Conservation (phyloP, 2,888 invertebrate genomes). For the Biston betularia region DNA sequence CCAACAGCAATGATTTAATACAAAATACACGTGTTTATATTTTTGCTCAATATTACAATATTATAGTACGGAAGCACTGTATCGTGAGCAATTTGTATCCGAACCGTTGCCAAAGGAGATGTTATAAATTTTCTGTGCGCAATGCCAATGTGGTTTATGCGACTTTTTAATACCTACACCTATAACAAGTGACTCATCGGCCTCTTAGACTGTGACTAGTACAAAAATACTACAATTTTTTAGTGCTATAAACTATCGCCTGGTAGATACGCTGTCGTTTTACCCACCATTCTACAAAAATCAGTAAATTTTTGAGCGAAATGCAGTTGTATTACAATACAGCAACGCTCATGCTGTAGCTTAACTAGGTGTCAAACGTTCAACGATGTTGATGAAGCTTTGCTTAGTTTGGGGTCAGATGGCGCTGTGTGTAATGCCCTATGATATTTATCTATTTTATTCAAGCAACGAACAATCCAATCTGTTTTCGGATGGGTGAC, state of each 20-base stretch:
- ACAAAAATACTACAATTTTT: slow-evolving; percentile 31
- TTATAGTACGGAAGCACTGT: slow-evolving; percentile 39
- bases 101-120: slow-evolving; percentile 43
- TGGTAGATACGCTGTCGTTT: not conserved
- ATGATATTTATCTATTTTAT: too few relatives aligned
- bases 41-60: slow-evolving; percentile 39
- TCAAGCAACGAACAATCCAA: too few relatives aligned
- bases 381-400: too few relatives aligned
- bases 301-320: too few relatives aligned
- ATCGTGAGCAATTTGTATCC: slow-evolving; percentile 44
- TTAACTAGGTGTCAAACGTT: too few relatives aligned
- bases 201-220: slow-evolving; percentile 26
- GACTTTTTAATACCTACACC: slow-evolving; percentile 36
- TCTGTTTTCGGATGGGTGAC: too few relatives aligned
- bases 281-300: not conserved
- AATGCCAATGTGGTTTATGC: slow-evolving; percentile 39
- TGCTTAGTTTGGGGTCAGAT: too few relatives aligned
- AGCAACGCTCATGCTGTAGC: too few relatives aligned
- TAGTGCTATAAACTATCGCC: not conserved
- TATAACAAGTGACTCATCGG: slow-evolving; percentile 28
- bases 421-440: too few relatives aligned
- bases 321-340: too few relatives aligned
- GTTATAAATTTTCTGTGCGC: slow-evolving; percentile 38
- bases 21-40: slow-evolving; percentile 41
- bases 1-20: slow-evolving; percentile 36